Evolutionary conservation across 2,113 vertebrate species (phyloP), one percentile per base, ranked within the genome.

Genomic region (Nannobrachium achirus): DNA sequence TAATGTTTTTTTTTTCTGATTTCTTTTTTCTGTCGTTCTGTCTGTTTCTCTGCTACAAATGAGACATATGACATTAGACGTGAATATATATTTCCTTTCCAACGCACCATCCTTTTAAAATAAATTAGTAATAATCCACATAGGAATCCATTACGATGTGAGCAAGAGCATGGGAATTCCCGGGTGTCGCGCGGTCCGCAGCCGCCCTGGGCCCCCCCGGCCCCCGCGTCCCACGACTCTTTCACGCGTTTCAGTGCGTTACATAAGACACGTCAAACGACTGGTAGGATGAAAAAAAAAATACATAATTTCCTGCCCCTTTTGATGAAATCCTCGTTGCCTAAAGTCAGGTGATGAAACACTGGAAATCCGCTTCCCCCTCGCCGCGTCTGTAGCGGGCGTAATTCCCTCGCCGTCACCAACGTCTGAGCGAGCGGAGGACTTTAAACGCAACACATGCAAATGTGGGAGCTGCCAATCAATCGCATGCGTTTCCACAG

Each of bases 71-170:
- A 33, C 25, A 33, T 33, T 33, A 5, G 6, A 33, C 25, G 6
- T 33, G 25, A 4, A 33, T 33, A 4, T 25, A 25, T 33, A 33
- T 33, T 33, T 33, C 25, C 25, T 33, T 33, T 33, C 25, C 25
- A 33, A 33, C 6, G 3, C 66, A 48, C 72, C 69, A 69, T 33
- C 69, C 25, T 7, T 70, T 73, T 78, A 15, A 20, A 62, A 87
- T 86, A 15, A 85, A 87, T 90, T 82, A 85, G 56, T 85, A 38
- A 89, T 84, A 42, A 70, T 33, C 3, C 25, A 64, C 25, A 63
- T 77, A 73, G 48, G 69, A 66, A 69, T 81, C 63, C 48, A 15
- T 71, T 70, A 46, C 56, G 25, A 63, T 64, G 64, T 82, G 65
- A 71, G 75, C 73, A n/a, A n/a, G 76, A 56, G 66, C 50, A 20